Conservation (phyloP, 2,888 invertebrate genomes). For the Ectropis crepuscularia region DNA sequence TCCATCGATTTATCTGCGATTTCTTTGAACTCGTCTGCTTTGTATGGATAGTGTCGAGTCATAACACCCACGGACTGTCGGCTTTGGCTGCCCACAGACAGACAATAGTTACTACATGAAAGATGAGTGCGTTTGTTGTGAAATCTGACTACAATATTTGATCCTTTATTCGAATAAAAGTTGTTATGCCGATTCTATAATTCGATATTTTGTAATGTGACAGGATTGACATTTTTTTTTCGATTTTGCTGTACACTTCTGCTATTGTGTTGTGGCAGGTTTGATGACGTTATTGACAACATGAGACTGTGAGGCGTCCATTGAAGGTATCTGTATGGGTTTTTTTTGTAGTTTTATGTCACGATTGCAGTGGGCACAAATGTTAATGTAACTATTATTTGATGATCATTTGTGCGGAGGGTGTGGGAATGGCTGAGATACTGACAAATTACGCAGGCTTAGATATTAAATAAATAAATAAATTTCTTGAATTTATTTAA, state of each 20-base stretch:
- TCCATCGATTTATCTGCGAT: conserved; percentile 35
- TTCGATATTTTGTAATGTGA: conserved; percentile 5
- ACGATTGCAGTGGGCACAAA: not conserved
- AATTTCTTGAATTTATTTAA: too few relatives aligned
- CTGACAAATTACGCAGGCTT: not conserved
- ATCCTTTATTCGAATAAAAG: conserved; percentile 40
- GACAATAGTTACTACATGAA: conserved; percentile 9
- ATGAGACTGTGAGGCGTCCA: conserved; percentile 25
- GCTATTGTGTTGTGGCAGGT: not conserved
- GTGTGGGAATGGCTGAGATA: conserved; percentile 20
- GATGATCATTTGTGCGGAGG: not conserved
- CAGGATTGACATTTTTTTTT: not conserved
- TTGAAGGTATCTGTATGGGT: not conserved
- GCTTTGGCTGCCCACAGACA: not conserved
- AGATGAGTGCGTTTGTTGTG: conserved; percentile 50
- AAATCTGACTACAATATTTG: conserved; percentile 49
- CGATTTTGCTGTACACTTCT: not conserved
- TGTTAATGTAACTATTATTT: conserved; percentile 1
- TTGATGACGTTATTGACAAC: conserved; percentile 33
- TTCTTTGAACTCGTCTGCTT: conserved; percentile 30
- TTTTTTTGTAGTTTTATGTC: conserved; percentile 1
- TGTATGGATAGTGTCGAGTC: conserved; percentile 49
- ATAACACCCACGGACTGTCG: conserved; percentile 39
- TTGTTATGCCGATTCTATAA: conserved; percentile 33
- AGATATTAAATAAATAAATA: not conserved